Evolutionary conservation across 2,797 vertebrate species (phyloP).

Genomic region (Loriculus beryllinus): DNA sequence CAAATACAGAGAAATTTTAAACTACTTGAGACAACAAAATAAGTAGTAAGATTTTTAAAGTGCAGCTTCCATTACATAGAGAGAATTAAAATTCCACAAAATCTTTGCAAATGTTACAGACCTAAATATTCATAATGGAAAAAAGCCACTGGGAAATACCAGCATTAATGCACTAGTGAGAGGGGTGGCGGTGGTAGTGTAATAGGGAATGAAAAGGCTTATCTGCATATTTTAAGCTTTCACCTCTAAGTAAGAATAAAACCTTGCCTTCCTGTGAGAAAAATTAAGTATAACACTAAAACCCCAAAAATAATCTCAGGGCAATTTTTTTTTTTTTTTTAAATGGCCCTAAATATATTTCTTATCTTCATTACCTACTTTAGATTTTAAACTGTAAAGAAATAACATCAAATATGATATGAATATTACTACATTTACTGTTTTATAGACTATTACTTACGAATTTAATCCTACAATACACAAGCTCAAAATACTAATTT

Average conservation of each 20-base stretch:
- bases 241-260: background rate
- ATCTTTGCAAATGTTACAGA: background rate
- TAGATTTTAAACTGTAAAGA: background rate
- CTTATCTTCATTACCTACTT: background rate
- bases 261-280: background rate
- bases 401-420: background rate
- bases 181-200: rapidly evolving
- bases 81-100: background rate
- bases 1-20: background rate
- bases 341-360: background rate
- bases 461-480: background rate
- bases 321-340: background rate
- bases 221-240: background rate
- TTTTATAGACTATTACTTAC: background rate
- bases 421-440: background rate
- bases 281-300: background rate
- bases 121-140: background rate
- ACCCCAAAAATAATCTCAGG: background rate
- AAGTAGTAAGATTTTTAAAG: background rate
- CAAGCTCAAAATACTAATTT: background rate
- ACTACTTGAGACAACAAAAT: background rate
- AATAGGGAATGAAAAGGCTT: background rate
- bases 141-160: background rate
- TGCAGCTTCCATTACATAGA: background rate
- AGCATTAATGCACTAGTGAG: background rate